Evolutionary conservation across 1,140 invertebrate species (phyloP), one percentile per base, ranked within the genome.

Genomic region (Cotesia typhae): DNA sequence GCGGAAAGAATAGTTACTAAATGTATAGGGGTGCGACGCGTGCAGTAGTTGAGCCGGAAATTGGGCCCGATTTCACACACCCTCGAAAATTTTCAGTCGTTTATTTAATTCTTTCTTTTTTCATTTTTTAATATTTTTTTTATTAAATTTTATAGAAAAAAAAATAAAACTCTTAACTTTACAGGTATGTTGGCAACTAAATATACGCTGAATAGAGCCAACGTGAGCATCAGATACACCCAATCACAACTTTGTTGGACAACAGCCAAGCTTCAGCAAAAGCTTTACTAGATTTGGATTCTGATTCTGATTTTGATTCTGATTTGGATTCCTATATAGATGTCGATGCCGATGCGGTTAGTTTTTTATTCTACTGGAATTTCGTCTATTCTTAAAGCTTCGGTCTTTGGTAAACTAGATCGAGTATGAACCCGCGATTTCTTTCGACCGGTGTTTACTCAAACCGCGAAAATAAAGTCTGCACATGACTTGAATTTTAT

Each of bases 1-100:
- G 82, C 82, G 82, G 83, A 84, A 84, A 83, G 83, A 79, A 81
- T 81, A 83, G 83, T 83, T 85, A 84, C 81, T 74, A 28, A 28
- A 28, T 79, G 76, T 83, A 83, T 82, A 84, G 79, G 74, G 78
- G 80, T 79, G 79, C 78, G 80, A 83, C 82, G 82, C 80, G 80
- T 80, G 80, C 76, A 80, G 82, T 83, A 83, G 80, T 79, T 77
- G 80, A 76, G 77, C 81, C 82, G 82, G 84, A 85, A 85, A 80
- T 83, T 38, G 37, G 28, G 68, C 71, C 59, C 73, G 65, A 76
- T 69, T 66, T 73, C 76, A 73, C 72, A 72, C 74, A 71, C 76
- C 75, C 77, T 75, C 71, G 3, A 12, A 55, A 55, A 14, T 17
- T n/a, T 4, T n/a, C 17, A 17, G 0, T 55, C 12, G 59, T 20